Evolutionary conservation across 2,888 invertebrate genomes (phyloP).

Genomic region (Polymixis flavicincta): DNA sequence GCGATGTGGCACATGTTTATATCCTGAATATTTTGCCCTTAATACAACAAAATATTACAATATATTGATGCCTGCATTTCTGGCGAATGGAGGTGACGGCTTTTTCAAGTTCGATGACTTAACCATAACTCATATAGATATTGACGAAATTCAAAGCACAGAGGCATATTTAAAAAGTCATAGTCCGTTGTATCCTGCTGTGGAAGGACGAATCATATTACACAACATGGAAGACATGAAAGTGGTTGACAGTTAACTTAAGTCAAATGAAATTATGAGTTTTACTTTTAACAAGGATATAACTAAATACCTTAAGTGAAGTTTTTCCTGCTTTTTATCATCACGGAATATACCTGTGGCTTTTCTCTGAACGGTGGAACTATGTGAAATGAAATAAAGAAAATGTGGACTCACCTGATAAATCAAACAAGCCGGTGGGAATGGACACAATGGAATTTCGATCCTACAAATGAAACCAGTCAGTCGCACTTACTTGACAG

Average conservation of each 20-base stretch:
- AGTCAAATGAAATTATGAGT: neutral
- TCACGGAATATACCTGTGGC: neutral
- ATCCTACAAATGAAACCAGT: neutral
- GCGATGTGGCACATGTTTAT: conserved; percentile 92
- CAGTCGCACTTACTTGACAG: neutral
- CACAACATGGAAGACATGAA: conserved; percentile 61
- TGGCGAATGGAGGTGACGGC: conserved; percentile 94
- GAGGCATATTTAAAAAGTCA: conserved; percentile 90
- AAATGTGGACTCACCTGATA: neutral
- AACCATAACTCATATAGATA: conserved; percentile 67
- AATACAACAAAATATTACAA: conserved; percentile 90
- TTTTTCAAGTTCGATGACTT: conserved; percentile 88
- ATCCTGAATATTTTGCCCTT: conserved; percentile 91
- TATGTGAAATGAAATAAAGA: conserved; percentile 5
- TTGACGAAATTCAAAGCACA: conserved; percentile 81
- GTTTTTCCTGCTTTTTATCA: neutral
- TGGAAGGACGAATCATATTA: conserved; percentile 91
- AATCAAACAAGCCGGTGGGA: neutral
- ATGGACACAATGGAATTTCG: neutral
- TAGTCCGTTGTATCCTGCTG: conserved; percentile 91
- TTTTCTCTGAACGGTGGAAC: neutral
- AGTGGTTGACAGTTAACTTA: conserved; percentile 61
- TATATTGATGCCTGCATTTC: conserved; percentile 92
- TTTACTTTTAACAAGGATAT: conserved; percentile 11
- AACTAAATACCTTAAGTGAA: neutral